Evolutionary conservation across 2,797 vertebrate genomes (phyloP).

Genomic region (Psittacula derbiana): DNA sequence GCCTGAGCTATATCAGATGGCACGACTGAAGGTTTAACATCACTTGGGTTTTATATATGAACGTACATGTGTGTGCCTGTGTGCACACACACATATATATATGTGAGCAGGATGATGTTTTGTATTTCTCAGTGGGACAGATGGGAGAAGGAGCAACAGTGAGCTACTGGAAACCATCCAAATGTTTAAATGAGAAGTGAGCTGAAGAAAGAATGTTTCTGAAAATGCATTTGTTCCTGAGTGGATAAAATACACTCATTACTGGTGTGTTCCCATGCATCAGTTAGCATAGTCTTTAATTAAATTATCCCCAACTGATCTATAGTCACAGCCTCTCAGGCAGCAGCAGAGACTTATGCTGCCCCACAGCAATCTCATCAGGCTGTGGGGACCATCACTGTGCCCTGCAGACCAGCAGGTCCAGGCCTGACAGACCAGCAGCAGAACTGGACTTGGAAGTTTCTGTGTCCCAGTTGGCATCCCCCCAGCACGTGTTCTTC

Average conservation of each 20-base stretch:
- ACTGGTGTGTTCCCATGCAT: not conserved
- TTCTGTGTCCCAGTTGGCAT: not conserved
- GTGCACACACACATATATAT: not conserved
- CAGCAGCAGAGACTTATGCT: not conserved
- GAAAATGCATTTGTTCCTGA: not conserved
- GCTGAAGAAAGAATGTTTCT: not conserved
- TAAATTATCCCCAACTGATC: not conserved
- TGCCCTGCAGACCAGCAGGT: not conserved
- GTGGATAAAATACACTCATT: not conserved
- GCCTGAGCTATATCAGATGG: not conserved
- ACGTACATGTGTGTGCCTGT: not conserved
- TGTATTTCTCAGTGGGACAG: not conserved
- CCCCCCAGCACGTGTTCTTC: not conserved
- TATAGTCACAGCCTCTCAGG: not conserved
- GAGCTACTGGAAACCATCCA: not conserved
- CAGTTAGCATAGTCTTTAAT: not conserved
- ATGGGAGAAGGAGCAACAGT: conserved; percentile 26
- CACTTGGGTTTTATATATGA: not conserved
- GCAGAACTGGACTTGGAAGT: not conserved
- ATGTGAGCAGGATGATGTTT: not conserved
- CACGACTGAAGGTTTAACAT: not conserved
- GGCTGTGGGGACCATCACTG: accelerated
- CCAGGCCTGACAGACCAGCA: not conserved
- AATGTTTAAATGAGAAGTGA: not conserved
- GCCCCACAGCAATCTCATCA: not conserved